Evolutionary conservation across 2,797 vertebrate genomes (phyloP), one percentile per base, ranked within the genome.

Genomic region (Mionectes olivaceus): DNA sequence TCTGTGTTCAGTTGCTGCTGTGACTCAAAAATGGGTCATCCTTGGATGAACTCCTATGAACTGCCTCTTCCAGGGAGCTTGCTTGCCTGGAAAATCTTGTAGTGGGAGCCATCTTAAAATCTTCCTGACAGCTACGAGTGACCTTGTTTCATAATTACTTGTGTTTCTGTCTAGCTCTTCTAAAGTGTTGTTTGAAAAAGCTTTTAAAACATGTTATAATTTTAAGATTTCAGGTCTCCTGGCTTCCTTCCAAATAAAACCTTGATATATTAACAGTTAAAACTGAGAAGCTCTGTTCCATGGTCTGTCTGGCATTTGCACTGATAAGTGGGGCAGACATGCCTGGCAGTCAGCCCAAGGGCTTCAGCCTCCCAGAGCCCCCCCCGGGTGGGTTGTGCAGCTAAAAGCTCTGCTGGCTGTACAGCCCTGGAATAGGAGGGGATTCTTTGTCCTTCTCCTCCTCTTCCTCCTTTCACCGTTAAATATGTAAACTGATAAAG

Each of bases 11-110:
- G 12, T 92, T 89, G 63, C 61, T 90, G 57, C 87, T 90, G 75
- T 50, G 80, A 74, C 75, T 52, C 79, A 78, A 95, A 96, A 94
- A 87, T 93, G 85, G 93, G 89, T 94, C 95, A 96, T 93, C 95
- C 94, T 93, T 94, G 94, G 60, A 70, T 95, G 95, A 97, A 91
- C 94, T 94, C 47, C 43, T 60, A 24, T 10, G 87, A 96, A 53
- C 93, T 94, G 83, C 67, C 37, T 95, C 65, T 95, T 95, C 80
- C 75, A 93, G 46, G 41, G 59, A 71, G 69, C 52, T 87, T 63
- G 22, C 59, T 82, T 96, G 83, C 80, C 87, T 87, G 83, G 87
- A 96, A 82, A 79, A 91, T 91, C 70, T 91, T 94, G 74, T 74
- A 56, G 43, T 94, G 85, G 87, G 77, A 89, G 5, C 83, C 89